Evolutionary conservation across 2,888 invertebrate genomes (phyloP), one percentile per base, ranked within the genome.

Genomic region (Orchesellides sinensis): DNA sequence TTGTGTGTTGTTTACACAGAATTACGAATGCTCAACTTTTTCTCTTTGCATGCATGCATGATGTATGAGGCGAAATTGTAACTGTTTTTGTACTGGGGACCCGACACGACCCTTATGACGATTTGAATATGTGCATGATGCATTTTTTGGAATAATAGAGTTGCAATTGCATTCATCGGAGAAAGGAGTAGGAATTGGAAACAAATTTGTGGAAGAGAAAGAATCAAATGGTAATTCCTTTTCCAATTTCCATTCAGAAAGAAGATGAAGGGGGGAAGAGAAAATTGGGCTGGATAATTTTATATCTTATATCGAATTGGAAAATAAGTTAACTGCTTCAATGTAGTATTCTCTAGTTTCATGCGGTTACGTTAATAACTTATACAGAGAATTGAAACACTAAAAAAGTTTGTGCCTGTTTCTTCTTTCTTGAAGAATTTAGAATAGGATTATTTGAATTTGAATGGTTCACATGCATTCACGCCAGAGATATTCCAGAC

Each of bases 1-100:
- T 63, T 73, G 73, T n/a, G n/a, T 61, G 25, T 59, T 73, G 73
- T 73, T 73, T 73, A 63, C 73, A 63, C 73, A 49, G 47, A 73
- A 47, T 59, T 73, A 73, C 61, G 29, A 49, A 23, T n/a, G n/a
- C 19, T n/a, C 27, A 56, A 70, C 54, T 40, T 19, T 10, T 35
- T 6, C 56, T n/a, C 49, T 12, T 12, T 27, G 27, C 10, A 56
- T 27, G 25, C 56, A 25, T 56, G 25, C 56, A 56, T 56, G 3
- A 27, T 56, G 56, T 23, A 27, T 56, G 56, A 27, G 56, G 25
- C 4, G 27, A n/a, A 25, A 25, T 19, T 49, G 49, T 21, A 17
- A 17, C 49, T 49, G 21, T 2, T 40, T 40, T 40, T 40, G 40
- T n/a, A n/a, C n/a, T n/a, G n/a, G n/a, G n/a, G n/a, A n/a, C n/a